phyloP scores from a whole-genome alignment of 2,113 vertebrate genomes.

The Himantopus leucocephalus region DNA sequence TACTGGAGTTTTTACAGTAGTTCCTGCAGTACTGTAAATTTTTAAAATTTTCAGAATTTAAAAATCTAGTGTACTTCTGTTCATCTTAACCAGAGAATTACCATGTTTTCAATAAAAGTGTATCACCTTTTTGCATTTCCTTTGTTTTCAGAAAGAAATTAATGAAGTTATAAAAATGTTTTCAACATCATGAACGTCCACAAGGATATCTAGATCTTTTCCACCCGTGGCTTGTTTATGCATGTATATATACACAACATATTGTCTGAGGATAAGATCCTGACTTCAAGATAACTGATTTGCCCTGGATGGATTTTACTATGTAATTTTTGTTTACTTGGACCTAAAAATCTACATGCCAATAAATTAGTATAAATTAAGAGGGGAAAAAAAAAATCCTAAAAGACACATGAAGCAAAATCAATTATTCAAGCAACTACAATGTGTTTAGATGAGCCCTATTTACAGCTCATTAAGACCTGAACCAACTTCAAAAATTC shows the following conservation, averaged over 20 bases:
- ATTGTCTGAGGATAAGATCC: background rate
- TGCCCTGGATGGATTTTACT: background rate
- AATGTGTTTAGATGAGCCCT: background rate
- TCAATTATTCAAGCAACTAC: background rate
- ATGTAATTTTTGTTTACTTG: background rate
- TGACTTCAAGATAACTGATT: background rate
- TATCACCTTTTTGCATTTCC: background rate
- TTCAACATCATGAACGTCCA: background rate
- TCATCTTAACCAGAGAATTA: background rate
- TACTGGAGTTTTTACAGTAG: background rate
- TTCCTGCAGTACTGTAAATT: background rate
- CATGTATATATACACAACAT: background rate
- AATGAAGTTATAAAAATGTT: background rate
- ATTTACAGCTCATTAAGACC: background rate
- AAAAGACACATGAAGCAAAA: background rate
- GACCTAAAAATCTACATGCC: background rate
- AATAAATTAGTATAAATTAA: background rate
- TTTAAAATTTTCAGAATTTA: background rate
- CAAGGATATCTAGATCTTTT: background rate
- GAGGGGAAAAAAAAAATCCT: rapidly evolving
- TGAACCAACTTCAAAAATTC: background rate
- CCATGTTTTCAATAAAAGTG: background rate
- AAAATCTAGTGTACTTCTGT: background rate
- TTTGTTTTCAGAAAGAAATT: background rate
- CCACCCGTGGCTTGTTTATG: rapidly evolving